Evolutionary conservation across 2,888 invertebrate genomes (phyloP), one percentile per base, ranked within the genome.

Genomic region (Drosophila phalerata): DNA sequence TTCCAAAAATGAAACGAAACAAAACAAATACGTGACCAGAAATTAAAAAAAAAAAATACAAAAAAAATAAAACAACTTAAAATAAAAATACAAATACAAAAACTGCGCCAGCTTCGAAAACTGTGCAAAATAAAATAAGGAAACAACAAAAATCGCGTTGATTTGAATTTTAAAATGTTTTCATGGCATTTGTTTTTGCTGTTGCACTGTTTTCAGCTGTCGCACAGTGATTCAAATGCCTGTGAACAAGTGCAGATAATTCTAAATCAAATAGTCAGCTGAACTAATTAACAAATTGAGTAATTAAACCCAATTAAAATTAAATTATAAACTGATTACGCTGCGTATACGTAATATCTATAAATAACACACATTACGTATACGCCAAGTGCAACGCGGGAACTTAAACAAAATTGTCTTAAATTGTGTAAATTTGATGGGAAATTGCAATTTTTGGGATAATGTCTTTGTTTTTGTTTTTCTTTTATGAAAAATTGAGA

Each of bases 11-110:
- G 83, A 85, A 85, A 85, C 81, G 80, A 83, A 83, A 88, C 88
- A 76, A 81, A 88, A 75, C 83, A 85, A 85, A 88, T 85, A 85
- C 88, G 88, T 88, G 88, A 88, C 85, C 88, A 88, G 85, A 85
- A 85, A 88, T 81, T 81, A 73, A 81, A 85, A 61, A 77, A 61
- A 79, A 64, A 40, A 51, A 15, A 38, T 3, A 30, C 3, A 22
- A 30, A 47, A 48, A 45, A 38, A 52, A 17, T 1, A 48, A 10
- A 63, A 71, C 57, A 68, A 69, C 55, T 51, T 45, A 58, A 38
- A 62, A 63, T 62, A 69, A 77, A 56, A 77, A 52, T 28, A 63
- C 57, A 80, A 78, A 70, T 38, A 80, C 61, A 76, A 76, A 65
- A 73, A 77, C 82, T 67, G 60, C 61, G 42, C 38, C 74, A 69